These are phyloP conservation scores for Cynopterus sphinx DNA, from an alignment of 2,797 vertebrate species.

Conservation along the genomic window DNA sequence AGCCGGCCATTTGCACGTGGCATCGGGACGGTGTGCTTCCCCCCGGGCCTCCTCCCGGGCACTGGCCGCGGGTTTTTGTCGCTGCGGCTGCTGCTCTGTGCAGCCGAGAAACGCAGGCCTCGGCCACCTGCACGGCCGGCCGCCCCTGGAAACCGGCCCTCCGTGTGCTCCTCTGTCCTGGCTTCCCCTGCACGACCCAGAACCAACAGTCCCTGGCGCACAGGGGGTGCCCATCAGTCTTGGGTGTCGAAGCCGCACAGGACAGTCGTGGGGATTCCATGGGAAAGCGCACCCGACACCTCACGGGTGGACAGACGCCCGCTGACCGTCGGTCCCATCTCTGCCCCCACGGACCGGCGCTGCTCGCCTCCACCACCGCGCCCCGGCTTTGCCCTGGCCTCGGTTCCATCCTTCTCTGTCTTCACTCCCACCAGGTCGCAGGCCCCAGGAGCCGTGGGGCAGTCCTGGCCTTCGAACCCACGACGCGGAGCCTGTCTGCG, in stretches of 20 bases:
- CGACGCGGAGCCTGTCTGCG: background rate
- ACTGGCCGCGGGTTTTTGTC: accelerated
- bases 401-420: background rate
- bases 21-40: background rate
- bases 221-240: background rate
- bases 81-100: accelerated
- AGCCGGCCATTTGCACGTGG: background rate
- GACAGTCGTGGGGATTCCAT: accelerated
- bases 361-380: background rate
- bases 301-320: accelerated
- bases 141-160: accelerated
- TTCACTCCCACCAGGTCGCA: background rate
- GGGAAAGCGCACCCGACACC: background rate
- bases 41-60: background rate
- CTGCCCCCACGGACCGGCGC: accelerated
- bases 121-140: accelerated
- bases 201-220: accelerated
- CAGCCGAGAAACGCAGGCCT: accelerated
- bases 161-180: background rate
- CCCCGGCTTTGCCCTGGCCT: background rate
- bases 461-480: background rate
- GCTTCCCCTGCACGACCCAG: background rate
- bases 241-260: accelerated
- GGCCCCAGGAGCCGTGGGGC: accelerated
- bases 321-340: accelerated